phyloP scores from a whole-genome alignment of 2,797 vertebrate species.

The Notamacropus eugenii region DNA sequence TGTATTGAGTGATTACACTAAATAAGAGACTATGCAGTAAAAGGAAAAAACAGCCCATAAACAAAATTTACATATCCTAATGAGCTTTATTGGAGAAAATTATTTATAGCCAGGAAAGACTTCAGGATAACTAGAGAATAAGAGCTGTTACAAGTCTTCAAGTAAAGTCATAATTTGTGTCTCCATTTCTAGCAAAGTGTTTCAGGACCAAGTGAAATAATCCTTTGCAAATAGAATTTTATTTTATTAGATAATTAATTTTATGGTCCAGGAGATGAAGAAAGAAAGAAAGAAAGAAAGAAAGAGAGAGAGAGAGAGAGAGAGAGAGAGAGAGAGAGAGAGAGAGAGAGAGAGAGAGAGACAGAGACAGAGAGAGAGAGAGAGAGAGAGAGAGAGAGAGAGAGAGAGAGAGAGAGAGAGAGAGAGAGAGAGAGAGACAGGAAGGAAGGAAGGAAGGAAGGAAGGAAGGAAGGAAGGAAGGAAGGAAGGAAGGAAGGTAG shows the following conservation, averaged over 20 bases:
- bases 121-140: neutral
- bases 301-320: too few relatives aligned
- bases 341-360: too few relatives aligned
- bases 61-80: neutral
- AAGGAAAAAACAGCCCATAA: neutral
- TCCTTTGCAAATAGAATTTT: neutral
- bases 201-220: neutral
- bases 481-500: neutral
- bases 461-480: too few relatives aligned
- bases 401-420: too few relatives aligned
- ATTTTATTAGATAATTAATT: too few relatives aligned
- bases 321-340: too few relatives aligned
- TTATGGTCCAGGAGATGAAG: neutral
- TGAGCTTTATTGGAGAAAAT: neutral
- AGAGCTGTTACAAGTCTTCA: neutral
- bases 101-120: neutral
- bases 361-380: too few relatives aligned
- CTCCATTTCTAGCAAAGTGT: neutral
- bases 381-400: neutral
- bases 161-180: neutral
- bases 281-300: too few relatives aligned
- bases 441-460: rapidly evolving
- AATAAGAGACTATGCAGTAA: neutral
- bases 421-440: too few relatives aligned
- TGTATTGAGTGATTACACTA: neutral